Evolutionary conservation across 2,797 vertebrate species (phyloP).

Genomic region (Acanthiza pusilla): DNA sequence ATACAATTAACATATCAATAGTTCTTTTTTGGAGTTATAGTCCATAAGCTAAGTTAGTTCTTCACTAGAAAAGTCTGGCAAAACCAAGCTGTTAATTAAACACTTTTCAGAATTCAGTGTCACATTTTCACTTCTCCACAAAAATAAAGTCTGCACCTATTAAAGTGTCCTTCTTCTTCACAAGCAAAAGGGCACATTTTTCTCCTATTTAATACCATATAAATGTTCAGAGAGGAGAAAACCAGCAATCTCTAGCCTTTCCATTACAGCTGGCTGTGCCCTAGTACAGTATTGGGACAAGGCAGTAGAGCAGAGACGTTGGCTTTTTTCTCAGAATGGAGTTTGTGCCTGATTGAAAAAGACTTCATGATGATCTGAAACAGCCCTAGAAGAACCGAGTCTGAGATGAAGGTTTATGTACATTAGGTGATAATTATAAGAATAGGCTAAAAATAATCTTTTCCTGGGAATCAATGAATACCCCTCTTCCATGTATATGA

Average conservation of each 20-base stretch:
- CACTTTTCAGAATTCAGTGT: conserved; percentile 64
- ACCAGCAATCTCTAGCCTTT: neutral
- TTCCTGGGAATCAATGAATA: neutral
- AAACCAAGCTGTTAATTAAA: conserved; percentile 70
- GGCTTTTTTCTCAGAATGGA: neutral
- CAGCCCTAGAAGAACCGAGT: neutral
- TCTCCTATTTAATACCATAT: conserved; percentile 17
- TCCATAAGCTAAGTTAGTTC: conserved; percentile 68
- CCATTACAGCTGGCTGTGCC: neutral
- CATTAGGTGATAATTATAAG: neutral
- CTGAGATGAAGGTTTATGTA: neutral
- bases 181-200: neutral
- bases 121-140: conserved; percentile 46
- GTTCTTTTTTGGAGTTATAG: conserved; percentile 69
- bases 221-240: conserved; percentile 11
- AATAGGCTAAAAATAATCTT: neutral
- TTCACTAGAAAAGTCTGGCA: conserved; percentile 66
- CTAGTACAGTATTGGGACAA: neutral
- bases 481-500: neutral
- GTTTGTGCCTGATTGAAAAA: neutral
- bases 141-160: conserved; percentile 40
- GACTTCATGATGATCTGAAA: neutral
- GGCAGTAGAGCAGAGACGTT: neutral
- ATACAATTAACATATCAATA: conserved; percentile 75
- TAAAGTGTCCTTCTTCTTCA: conserved; percentile 34